Evolutionary conservation across 1,140 invertebrate genomes (phyloP).

Genomic region (Aethina tumida): DNA sequence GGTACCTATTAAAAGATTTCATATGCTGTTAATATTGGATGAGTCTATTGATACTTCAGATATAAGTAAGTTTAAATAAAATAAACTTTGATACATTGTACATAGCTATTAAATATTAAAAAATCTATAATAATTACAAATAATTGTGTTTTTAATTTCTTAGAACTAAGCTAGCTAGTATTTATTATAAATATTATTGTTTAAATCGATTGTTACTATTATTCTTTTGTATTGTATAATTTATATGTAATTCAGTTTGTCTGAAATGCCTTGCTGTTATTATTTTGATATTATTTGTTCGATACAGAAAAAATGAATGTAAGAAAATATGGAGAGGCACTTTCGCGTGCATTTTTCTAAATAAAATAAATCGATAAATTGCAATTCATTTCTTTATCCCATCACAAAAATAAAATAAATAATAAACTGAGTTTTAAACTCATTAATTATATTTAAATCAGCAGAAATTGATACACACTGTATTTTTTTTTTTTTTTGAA

Average conservation of each 20-base stretch:
- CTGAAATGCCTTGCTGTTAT: slow-evolving; percentile 25
- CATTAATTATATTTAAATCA: too few species aligned
- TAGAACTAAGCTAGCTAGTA: slow-evolving; percentile 4
- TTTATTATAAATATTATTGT: slow-evolving; percentile 2
- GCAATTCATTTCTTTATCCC: slow-evolving; percentile 6
- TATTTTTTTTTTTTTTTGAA: neutral
- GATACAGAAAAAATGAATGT: slow-evolving; percentile 21
- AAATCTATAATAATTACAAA: slow-evolving; percentile 16
- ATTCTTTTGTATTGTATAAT: slow-evolving; percentile 16
- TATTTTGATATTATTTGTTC: slow-evolving; percentile 17
- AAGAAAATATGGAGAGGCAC: slow-evolving; percentile 18
- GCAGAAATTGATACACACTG: too few species aligned
- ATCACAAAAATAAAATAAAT: too few species aligned
- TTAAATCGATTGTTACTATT: slow-evolving; percentile 8
- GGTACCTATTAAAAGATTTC: slow-evolving; percentile 20
- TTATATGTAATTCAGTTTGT: slow-evolving; percentile 16
- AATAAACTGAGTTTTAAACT: too few species aligned
- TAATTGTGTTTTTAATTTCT: slow-evolving; percentile 8
- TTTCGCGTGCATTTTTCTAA: slow-evolving; percentile 24
- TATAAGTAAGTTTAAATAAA: slow-evolving; percentile 24
- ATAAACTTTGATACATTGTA: slow-evolving; percentile 32
- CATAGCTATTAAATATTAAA: slow-evolving; percentile 25
- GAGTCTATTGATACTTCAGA: slow-evolving; percentile 29
- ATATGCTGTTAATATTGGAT: slow-evolving; percentile 27
- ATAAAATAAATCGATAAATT: slow-evolving; percentile 19